Percentiles rank a stretch among this genome's conserved stretches.
These are phyloP conservation scores for Synanthedon myopaeformis DNA, from an alignment of 2,888 invertebrate genomes.

Conservation along the genomic window DNA sequence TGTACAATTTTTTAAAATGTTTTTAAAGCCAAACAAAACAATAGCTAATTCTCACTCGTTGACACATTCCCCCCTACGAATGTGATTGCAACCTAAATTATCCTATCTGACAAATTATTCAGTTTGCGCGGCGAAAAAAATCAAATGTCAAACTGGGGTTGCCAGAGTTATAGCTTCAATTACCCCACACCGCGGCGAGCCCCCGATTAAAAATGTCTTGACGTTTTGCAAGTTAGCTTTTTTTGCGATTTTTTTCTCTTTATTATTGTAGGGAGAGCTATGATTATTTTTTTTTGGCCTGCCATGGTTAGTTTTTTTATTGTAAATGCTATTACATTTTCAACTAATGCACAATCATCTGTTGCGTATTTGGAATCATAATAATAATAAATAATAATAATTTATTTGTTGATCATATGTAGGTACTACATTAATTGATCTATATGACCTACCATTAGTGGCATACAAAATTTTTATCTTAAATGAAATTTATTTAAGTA, in stretches of 20 bases:
- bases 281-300: slow-evolving; percentile 12
- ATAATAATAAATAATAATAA: too few relatives aligned
- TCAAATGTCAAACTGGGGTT: slow-evolving; percentile 66
- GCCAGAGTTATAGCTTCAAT: slow-evolving; percentile 66
- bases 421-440: too few relatives aligned
- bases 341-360: too few relatives aligned
- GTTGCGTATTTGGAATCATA: too few relatives aligned
- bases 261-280: slow-evolving; percentile 22
- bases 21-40: too few relatives aligned
- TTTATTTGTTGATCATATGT: too few relatives aligned
- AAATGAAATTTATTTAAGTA: too few relatives aligned
- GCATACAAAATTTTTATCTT: too few relatives aligned
- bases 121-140: slow-evolving; percentile 49
- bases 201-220: slow-evolving; percentile 64
- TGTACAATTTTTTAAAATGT: too few relatives aligned
- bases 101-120: slow-evolving; percentile 45
- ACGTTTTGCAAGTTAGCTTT: slow-evolving; percentile 42
- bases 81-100: slow-evolving; percentile 35
- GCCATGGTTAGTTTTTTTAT: background rate
- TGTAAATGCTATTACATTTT: too few relatives aligned
- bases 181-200: slow-evolving; percentile 35
- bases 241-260: slow-evolving; percentile 26
- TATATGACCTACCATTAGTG: too few relatives aligned
- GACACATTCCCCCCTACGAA: slow-evolving; percentile 28
- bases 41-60: slow-evolving; percentile 11